These are phyloP conservation scores for Oconnorella tubifera DNA, from an alignment of 2,888 invertebrate genomes.

Conservation along the genomic window DNA sequence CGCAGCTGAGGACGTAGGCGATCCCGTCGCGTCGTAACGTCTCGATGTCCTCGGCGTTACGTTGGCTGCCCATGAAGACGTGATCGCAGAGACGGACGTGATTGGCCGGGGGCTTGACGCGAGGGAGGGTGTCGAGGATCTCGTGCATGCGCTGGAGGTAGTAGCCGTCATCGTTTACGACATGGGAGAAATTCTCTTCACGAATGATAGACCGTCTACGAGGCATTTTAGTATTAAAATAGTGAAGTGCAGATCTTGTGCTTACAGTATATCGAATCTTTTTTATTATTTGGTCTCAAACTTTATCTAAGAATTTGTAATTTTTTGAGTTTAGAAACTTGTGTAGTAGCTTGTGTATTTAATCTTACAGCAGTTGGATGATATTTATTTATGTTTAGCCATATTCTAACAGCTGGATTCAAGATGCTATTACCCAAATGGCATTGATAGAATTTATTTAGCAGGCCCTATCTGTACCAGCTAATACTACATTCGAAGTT, in stretches of 20 bases:
- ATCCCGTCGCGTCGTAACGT: constrained; percentile 27
- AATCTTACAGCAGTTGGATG: no score
- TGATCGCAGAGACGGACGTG: constrained; percentile 23
- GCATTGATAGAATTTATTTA: no score
- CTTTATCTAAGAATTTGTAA: no score
- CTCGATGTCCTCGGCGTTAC: constrained; percentile 34
- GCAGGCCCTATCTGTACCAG: no score
- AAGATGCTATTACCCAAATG: no score
- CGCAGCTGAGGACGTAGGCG: constrained; percentile 36
- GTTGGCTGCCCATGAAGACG: constrained; percentile 36
- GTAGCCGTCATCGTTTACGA: constrained; percentile 26
- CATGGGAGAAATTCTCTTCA: constrained; percentile 1
- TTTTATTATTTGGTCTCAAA: no score
- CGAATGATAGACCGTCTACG: not conserved
- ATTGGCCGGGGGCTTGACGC: constrained; percentile 26
- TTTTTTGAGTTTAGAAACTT: no score
- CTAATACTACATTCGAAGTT: no score
- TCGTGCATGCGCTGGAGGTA: constrained; percentile 33
- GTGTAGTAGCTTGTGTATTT: no score
- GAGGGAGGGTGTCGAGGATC: constrained; percentile 31
- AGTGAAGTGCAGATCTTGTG: not conserved
- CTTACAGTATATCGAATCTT: no score
- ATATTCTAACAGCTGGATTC: no score
- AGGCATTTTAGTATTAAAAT: not conserved
- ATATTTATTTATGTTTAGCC: no score